These are phyloP conservation scores for Lithosia quadra DNA, from an alignment of 2,888 invertebrate genomes.

Conservation along the genomic window DNA sequence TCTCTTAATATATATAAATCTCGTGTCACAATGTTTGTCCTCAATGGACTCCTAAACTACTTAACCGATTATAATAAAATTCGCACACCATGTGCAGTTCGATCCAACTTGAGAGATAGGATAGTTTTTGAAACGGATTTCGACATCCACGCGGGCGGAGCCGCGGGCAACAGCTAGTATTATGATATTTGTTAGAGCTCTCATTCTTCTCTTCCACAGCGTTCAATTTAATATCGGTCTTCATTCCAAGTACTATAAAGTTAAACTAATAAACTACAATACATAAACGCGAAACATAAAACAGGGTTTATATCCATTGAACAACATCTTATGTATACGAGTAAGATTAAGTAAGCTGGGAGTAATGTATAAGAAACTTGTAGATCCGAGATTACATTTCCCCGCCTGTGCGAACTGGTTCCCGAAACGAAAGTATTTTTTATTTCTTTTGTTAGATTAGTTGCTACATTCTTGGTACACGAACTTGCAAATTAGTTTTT, in stretches of 20 bases:
- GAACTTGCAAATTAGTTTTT: neutral
- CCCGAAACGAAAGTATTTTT: neutral
- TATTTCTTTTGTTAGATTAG: slow-evolving; percentile 4
- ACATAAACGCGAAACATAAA: neutral
- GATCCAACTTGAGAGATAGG: too few species aligned
- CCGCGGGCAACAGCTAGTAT: too few species aligned
- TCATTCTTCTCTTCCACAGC: too few species aligned
- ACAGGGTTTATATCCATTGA: neutral
- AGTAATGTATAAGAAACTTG: neutral
- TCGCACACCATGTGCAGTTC: too few species aligned
- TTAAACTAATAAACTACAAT: neutral
- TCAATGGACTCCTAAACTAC: too few species aligned
- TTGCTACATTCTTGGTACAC: neutral
- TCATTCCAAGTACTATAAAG: neutral
- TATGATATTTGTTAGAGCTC: too few species aligned
- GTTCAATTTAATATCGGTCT: neutral
- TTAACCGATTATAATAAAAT: too few species aligned
- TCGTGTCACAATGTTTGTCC: too few species aligned
- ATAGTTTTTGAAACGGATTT: too few species aligned
- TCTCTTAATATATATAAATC: too few species aligned
- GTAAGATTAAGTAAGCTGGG: neutral
- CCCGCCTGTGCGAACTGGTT: neutral
- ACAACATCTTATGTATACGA: slow-evolving; percentile 1
- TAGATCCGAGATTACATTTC: neutral
- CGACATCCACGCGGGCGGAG: too few species aligned